Percentiles rank a stretch among this genome's conserved stretches.
Evolutionary conservation across 2,113 vertebrate species (phyloP).

Genomic region (Collichthys lucidus): DNA sequence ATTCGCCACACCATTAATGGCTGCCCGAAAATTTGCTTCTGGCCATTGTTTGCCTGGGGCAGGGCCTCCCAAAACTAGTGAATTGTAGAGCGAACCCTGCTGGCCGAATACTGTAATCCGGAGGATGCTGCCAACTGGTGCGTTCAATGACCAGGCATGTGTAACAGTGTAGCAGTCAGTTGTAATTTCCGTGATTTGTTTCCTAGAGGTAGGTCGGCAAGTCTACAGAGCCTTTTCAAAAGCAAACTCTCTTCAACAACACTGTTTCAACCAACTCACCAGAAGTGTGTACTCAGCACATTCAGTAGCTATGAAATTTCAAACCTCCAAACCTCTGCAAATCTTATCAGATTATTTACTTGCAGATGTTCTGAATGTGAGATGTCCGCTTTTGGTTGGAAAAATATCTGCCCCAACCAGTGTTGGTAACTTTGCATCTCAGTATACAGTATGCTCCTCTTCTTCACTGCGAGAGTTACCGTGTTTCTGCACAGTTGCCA

Average conservation of each 20-base stretch:
- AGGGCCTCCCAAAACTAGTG: not conserved
- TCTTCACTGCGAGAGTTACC: not conserved
- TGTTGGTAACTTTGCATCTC: not conserved
- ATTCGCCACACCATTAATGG: not conserved
- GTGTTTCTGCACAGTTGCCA: not conserved
- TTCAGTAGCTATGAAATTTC: not conserved
- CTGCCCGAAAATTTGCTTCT: not conserved
- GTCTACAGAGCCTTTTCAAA: not conserved
- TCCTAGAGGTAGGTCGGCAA: not conserved
- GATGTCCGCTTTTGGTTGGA: not conserved
- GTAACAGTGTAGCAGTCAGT: too few species aligned
- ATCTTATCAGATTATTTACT: conserved; percentile 1
- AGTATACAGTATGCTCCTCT: not conserved
- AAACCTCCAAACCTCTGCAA: not conserved
- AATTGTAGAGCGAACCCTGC: not conserved
- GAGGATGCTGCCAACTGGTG: too few species aligned
- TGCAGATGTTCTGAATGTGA: not conserved
- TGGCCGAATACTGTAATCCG: too few species aligned
- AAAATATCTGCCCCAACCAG: not conserved
- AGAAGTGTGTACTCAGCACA: not conserved
- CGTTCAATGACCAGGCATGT: too few species aligned
- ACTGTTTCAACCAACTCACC: not conserved
- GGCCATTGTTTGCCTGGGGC: not conserved
- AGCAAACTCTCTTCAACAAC: not conserved
- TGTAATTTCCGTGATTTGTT: not conserved